phyloP scores from a whole-genome alignment of 2,888 invertebrate species.

The Eristalis arbustorum region DNA sequence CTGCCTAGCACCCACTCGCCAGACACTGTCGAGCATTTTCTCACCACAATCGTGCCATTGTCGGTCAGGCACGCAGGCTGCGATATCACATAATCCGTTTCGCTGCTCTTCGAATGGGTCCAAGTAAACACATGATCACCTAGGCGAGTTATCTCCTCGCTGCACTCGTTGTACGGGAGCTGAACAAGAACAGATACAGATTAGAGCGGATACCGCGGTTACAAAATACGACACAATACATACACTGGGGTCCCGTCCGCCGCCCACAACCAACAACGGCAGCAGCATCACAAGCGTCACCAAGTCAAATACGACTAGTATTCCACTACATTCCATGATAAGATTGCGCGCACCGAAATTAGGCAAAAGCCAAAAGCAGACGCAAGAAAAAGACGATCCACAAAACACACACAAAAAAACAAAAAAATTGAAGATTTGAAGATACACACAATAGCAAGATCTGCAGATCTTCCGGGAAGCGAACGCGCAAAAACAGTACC shows the following conservation, averaged over 20 bases:
- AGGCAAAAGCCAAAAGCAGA: background rate
- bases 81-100: constrained; percentile 72
- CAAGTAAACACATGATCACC: constrained; percentile 41
- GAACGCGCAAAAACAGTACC: constrained; percentile 19
- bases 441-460: background rate
- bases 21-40: constrained; percentile 50
- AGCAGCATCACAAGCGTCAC: constrained; percentile 44
- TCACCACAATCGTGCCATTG: constrained; percentile 65
- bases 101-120: constrained; percentile 44
- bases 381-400: constrained; percentile 1
- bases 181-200: constrained; percentile 23
- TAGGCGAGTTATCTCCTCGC: constrained; percentile 30
- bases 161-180: constrained; percentile 49
- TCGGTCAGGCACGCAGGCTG: constrained; percentile 76
- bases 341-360: constrained; percentile 29
- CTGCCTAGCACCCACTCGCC: constrained; percentile 74
- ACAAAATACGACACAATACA: constrained; percentile 10
- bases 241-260: constrained; percentile 58
- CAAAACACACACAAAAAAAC: background rate
- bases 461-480: constrained; percentile 43
- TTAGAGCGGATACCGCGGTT: background rate
- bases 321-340: constrained; percentile 55
- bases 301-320: constrained; percentile 43
- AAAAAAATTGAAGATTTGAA: no score
- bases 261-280: constrained; percentile 23